Percentiles rank a stretch among this genome's conserved stretches.
Conservation (phyloP, 1,140 invertebrate genomes). For the Drosophila pachea region DNA sequence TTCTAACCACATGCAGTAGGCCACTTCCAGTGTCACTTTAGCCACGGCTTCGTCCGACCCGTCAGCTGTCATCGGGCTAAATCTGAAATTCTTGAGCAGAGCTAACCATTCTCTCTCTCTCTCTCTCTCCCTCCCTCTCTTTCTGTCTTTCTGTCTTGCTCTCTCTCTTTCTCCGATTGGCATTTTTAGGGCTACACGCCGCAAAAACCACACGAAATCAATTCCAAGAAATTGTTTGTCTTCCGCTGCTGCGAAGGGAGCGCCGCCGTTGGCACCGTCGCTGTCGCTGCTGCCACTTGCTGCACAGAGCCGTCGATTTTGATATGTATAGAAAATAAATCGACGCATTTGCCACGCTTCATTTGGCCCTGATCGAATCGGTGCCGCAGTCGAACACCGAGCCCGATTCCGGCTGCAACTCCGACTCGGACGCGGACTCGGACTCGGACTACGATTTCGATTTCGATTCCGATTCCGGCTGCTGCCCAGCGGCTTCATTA, state of each 20-base stretch:
- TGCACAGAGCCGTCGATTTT: slow-evolving; percentile 29
- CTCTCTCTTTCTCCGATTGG: too few species aligned
- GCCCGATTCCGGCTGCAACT: slow-evolving; percentile 4
- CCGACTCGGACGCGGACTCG: slow-evolving; percentile 7
- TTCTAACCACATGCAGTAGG: slow-evolving; percentile 31
- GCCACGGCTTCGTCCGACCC: slow-evolving; percentile 5
- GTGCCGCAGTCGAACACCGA: not conserved
- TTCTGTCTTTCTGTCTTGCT: not conserved
- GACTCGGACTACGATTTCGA: slow-evolving; percentile 6
- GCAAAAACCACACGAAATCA: slow-evolving; percentile 73
- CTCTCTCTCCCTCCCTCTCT: not conserved
- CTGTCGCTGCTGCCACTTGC: slow-evolving; percentile 3
- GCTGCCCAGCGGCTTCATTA: slow-evolving; percentile 41
- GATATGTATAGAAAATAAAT: slow-evolving; percentile 55
- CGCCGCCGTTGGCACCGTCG: not conserved
- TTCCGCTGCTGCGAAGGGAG: slow-evolving; percentile 54
- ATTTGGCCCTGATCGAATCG: slow-evolving; percentile 25
- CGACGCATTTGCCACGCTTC: slow-evolving; percentile 62
- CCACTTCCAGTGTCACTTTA: slow-evolving; percentile 29
- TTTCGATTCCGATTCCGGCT: slow-evolving; percentile 4
- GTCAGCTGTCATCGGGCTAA: slow-evolving; percentile 2
- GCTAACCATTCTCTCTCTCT: too few species aligned
- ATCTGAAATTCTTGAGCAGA: slow-evolving; percentile 17
- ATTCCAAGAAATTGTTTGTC: slow-evolving; percentile 74
- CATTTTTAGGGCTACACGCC: slow-evolving; percentile 71